Evolutionary conservation across 1,140 invertebrate species (phyloP), one percentile per base, ranked within the genome.

Genomic region (Trachelipus rathkii): DNA sequence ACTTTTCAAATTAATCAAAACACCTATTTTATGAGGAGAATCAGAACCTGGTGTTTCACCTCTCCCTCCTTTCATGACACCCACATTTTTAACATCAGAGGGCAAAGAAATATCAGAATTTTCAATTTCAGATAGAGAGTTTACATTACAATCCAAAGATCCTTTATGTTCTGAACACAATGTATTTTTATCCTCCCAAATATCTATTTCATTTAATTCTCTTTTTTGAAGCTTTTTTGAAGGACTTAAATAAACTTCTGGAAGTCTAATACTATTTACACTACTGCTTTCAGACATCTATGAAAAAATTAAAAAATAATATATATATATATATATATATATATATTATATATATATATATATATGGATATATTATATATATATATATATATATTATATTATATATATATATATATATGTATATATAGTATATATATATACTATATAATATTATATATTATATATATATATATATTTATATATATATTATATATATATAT

Each of bases 241-340:
- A 60, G 50, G 50, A 60, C 50, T 60, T 60, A 60, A 60, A 60
- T 60, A 60, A 4, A 60, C 19, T 60, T 60, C 50, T 60, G 50
- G 50, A 19, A 60, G 50, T 15, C 50, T 19, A 60, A 60, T 60
- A 60, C 19, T 60, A 4, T 60, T 33, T 33, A 33, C 6, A 33
- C 33, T 33, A 33, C 33, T 33, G 33, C 33, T 33, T 3, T 33
- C 33, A 33, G 33, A 33, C 33, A 33, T 33, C 33, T 33, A 6
- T 33, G 33, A 33, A 33, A 33, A 33, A 33, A 33, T n/a, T n/a
- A 33, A 33, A 33, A 33, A 33, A 33, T 33, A 33, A 33, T 33
- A 33, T 33, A 33, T 33, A 33, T 33, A 33, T 33, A 33, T 33
- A 33, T 33, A 33, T 33, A 33, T 33, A 33, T 33, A 33, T 33